phyloP scores from a whole-genome alignment of 1,140 invertebrate species.

The Lamellibrachia luymesi region DNA sequence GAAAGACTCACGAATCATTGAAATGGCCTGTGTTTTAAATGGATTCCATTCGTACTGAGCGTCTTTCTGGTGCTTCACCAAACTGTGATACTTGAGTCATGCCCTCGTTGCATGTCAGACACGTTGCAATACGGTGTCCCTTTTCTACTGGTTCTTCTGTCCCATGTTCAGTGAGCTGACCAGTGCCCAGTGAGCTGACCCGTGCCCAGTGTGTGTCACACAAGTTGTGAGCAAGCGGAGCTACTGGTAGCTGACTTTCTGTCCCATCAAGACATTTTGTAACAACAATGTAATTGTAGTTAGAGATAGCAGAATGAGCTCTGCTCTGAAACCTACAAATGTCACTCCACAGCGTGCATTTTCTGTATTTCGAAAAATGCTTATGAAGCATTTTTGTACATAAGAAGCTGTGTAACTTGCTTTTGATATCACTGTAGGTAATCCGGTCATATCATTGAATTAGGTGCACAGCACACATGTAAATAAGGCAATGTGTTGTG shows the following conservation, averaged over 20 bases:
- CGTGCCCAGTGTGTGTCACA: neutral
- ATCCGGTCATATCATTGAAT: neutral
- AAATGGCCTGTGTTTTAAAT: neutral
- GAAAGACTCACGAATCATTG: neutral
- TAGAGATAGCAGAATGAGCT: neutral
- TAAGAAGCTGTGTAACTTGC: constrained; percentile 4
- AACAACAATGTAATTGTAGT: neutral
- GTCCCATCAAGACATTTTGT: neutral
- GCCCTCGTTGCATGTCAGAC: neutral
- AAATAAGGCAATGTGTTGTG: neutral
- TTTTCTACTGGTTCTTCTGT: neutral
- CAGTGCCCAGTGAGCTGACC: neutral
- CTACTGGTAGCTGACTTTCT: neutral
- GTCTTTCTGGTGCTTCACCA: neutral
- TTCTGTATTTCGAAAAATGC: neutral
- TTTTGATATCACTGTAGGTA: constrained; percentile 5
- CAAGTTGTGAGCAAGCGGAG: neutral
- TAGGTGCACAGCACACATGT: neutral
- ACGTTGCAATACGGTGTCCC: neutral
- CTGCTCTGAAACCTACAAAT: neutral
- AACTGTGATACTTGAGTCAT: neutral
- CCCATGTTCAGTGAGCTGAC: neutral
- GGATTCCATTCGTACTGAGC: neutral
- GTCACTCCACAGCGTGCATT: neutral
- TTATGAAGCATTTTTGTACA: constrained; percentile 1